Conservation (phyloP, 2,888 invertebrate species). For the Hyposoter didymator region DNA sequence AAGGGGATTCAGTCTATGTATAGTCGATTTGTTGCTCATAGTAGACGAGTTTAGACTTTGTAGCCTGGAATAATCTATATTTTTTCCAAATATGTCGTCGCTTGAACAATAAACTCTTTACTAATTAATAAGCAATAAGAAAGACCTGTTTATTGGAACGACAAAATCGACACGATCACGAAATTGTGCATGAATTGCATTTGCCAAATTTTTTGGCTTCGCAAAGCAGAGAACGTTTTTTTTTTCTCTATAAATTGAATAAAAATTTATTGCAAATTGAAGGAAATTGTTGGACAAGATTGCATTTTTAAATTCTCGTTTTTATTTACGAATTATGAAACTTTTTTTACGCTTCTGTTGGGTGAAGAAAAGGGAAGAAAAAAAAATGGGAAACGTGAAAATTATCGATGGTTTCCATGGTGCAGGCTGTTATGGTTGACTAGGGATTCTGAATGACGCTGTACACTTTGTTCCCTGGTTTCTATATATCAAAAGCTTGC, state of each 20-base stretch:
- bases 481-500: slow-evolving; percentile 50
- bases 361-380: not conserved
- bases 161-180: too few species aligned
- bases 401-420: not conserved
- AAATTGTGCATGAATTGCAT: too few species aligned
- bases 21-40: not conserved
- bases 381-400: not conserved
- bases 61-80: not conserved
- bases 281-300: too few species aligned
- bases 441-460: slow-evolving; percentile 5
- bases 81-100: not conserved
- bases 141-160: too few species aligned
- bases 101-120: not conserved
- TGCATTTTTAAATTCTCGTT: too few species aligned
- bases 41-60: not conserved
- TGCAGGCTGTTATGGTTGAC: not conserved
- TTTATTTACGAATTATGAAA: too few species aligned
- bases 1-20: not conserved
- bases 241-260: too few species aligned
- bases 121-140: not conserved
- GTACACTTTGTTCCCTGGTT: slow-evolving; percentile 6
- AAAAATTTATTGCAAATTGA: too few species aligned
- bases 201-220: too few species aligned
- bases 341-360: too few species aligned
- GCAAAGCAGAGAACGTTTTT: too few species aligned